Percentiles rank a stretch among this genome's conserved stretches.
These are phyloP conservation scores for Pocillopora verrucosa DNA, from an alignment of 64 coral and sea anemone genomes.

Conservation along the genomic window DNA sequence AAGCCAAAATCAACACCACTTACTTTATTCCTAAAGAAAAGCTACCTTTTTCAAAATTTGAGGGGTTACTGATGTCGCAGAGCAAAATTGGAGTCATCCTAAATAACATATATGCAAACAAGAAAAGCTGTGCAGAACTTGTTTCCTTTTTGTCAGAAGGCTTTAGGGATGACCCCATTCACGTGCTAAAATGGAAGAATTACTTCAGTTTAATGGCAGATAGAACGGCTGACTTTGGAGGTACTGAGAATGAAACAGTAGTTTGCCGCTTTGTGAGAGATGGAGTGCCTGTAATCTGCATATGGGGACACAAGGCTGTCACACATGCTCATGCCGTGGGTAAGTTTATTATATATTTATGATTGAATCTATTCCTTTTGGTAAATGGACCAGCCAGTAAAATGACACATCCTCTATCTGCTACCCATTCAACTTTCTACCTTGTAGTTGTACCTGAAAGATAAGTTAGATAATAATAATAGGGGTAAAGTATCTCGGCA, in stretches of 20 bases:
- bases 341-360: conserved; percentile 3
- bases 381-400: too few species aligned
- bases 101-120: conserved; percentile 2
- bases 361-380: too few species aligned
- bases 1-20: conserved; percentile 2
- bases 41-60: conserved; percentile 6
- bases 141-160: background rate
- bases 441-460: too few species aligned
- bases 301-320: background rate
- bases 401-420: too few species aligned
- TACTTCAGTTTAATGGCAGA: conserved; percentile 5
- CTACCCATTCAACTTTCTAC: too few species aligned
- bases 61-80: conserved; percentile 1
- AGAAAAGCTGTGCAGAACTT: background rate
- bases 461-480: too few species aligned
- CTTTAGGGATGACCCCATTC: background rate
- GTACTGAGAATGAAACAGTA: conserved; percentile 18
- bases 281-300: conserved; percentile 11
- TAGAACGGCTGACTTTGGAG: conserved; percentile 19
- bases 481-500: too few species aligned
- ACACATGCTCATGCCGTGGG: conserved; percentile 13
- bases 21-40: conserved; percentile 16
- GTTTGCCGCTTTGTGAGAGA: conserved; percentile 18
- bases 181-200: background rate
- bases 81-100: conserved; percentile 2